phyloP scores from a whole-genome alignment of 2,888 invertebrate species.

The Rugalucina vietnamica region DNA sequence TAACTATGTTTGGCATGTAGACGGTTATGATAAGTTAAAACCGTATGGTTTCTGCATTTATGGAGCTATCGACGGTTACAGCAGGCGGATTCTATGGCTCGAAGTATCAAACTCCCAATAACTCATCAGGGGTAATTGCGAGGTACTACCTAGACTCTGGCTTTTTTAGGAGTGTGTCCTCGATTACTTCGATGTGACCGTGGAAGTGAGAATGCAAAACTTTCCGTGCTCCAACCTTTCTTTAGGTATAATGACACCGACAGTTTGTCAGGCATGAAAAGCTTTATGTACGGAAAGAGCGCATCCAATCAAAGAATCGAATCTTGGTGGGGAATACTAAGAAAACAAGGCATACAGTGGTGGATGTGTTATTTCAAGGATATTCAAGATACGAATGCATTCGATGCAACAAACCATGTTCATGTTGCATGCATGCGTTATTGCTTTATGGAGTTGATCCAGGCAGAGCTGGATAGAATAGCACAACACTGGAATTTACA shows the following conservation, averaged over 20 bases:
- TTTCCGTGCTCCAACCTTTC: conserved; percentile 28
- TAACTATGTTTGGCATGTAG: conserved; percentile 48
- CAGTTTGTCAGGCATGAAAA: neutral
- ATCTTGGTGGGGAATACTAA: conserved; percentile 34
- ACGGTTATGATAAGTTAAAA: conserved; percentile 49
- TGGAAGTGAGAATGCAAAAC: conserved; percentile 30
- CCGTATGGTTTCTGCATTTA: conserved; percentile 48
- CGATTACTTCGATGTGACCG: conserved; percentile 12
- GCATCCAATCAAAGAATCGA: conserved; percentile 33
- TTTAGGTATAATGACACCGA: neutral
- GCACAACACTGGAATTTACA: neutral
- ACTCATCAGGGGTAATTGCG: conserved; percentile 30
- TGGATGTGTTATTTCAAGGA: conserved; percentile 47
- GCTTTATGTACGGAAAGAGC: conserved; percentile 32
- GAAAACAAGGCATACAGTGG: conserved; percentile 8
- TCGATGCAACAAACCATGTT: neutral
- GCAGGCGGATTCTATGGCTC: conserved; percentile 32
- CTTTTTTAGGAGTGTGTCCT: neutral
- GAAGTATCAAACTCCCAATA: conserved; percentile 42
- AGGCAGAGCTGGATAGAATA: neutral
- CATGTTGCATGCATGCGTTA: conserved; percentile 22
- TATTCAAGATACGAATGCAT: conserved; percentile 2
- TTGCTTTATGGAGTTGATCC: conserved; percentile 36
- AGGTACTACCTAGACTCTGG: conserved; percentile 31
- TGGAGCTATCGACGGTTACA: conserved; percentile 38